These are phyloP conservation scores for Spatulosminthurus flaviceps DNA, from an alignment of 2,888 invertebrate genomes.

Conservation along the genomic window DNA sequence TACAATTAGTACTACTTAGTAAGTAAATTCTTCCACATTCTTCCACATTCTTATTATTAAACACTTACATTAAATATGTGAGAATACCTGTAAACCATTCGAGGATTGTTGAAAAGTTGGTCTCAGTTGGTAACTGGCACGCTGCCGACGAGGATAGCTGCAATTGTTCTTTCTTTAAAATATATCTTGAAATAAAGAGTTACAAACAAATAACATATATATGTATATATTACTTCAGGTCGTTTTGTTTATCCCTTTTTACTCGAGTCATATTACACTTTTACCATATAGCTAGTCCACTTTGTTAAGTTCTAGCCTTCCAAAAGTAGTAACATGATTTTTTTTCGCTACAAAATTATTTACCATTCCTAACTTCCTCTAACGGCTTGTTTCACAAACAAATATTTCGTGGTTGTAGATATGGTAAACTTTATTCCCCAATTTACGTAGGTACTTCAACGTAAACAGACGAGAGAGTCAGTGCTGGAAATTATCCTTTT, in stretches of 20 bases:
- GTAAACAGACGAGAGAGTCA: no score
- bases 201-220: not conserved
- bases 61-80: no score
- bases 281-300: not conserved
- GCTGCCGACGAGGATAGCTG: conserved; percentile 8
- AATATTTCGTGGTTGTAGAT: no score
- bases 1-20: no score
- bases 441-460: no score
- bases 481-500: no score
- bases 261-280: not conserved
- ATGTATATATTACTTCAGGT: not conserved
- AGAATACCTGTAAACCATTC: no score
- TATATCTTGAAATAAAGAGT: not conserved
- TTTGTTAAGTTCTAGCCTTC: not conserved
- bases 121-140: conserved; percentile 8
- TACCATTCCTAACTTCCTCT: conserved; percentile 3
- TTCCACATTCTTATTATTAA: no score
- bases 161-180: not conserved
- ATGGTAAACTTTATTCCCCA: no score
- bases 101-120: not conserved
- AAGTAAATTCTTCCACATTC: not conserved
- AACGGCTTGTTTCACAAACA: no score
- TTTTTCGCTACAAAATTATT: not conserved
- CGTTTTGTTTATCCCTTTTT: not conserved
- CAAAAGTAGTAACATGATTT: not conserved